Evolutionary conservation across 2,888 invertebrate species (phyloP), one percentile per base, ranked within the genome.

Genomic region (Eupeodes latifasciatus): DNA sequence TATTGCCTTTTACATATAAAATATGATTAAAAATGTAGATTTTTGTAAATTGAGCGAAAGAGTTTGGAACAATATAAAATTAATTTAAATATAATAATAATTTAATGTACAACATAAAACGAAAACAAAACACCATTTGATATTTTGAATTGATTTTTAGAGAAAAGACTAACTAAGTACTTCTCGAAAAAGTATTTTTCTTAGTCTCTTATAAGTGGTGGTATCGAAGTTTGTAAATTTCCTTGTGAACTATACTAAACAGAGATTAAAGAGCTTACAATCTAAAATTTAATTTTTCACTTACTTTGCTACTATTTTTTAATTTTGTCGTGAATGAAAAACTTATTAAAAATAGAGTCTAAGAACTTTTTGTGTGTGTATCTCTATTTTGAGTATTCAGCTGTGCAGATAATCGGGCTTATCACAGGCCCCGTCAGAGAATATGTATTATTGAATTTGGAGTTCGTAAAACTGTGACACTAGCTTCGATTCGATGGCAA

Each of bases 1-100:
- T 77, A 84, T 84, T 87, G 87, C 87, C 87, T 84, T 87, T 80
- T 87, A 80, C 86, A 87, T 87, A 87, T 83, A 77, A 72, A 80
- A 87, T 87, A 84, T 87, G 83, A 59, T 83, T 77, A 55, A 75
- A 78, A 75, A 57, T 82, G 57, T 83, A 76, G 64, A 67, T 53
- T 67, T 81, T 81, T 77, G 64, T 53, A 71, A 69, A 49, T 66
- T 61, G 64, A 76, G 69, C 27, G 66, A 36, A 27, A 66, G 55
- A 78, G 51, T 75, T 82, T 74, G 49, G 59, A 66, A 49, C 64
- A 86, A 36, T 49, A 36, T 34, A 51, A 36, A 44, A 64, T 44
- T 59, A 5, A 34, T 49, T 69, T 36, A 57, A 62, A 47, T 59
- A 11, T 40, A 40, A 40, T 72, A 47, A 59, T 47, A 34, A 72